Percentiles rank a stretch among this genome's conserved stretches.
phyloP scores from a whole-genome alignment of 2,888 invertebrate genomes.

The Hirtodrosophila confusa region DNA sequence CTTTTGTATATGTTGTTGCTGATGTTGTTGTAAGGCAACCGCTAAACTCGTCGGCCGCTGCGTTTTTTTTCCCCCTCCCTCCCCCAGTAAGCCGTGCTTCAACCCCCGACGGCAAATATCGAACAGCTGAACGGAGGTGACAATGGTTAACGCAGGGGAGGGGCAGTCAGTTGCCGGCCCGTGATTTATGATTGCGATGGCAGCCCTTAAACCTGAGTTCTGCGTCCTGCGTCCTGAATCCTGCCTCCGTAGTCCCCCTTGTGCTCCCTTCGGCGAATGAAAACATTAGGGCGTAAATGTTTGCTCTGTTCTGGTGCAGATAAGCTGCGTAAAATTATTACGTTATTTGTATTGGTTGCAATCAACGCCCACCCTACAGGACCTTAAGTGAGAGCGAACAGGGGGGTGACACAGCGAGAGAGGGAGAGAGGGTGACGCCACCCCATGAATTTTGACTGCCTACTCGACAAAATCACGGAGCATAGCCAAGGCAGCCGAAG shows the following conservation, averaged over 20 bases:
- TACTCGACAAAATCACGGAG: too few species aligned
- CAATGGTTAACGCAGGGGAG: conserved; percentile 30
- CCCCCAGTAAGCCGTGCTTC: conserved; percentile 25
- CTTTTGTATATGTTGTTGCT: conserved; percentile 29
- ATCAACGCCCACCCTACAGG: conserved; percentile 57
- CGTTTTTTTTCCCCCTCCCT: conserved; percentile 4
- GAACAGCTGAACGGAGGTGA: conserved; percentile 63
- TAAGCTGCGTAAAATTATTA: conserved; percentile 82
- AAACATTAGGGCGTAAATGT: conserved; percentile 83
- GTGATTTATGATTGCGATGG: conserved; percentile 71
- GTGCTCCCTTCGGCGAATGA: conserved; percentile 59
- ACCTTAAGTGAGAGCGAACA: background rate
- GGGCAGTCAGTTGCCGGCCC: conserved; percentile 21
- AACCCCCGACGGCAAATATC: conserved; percentile 63
- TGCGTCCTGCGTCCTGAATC: background rate
- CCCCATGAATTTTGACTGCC: too few species aligned
- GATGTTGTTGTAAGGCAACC: conserved; percentile 4
- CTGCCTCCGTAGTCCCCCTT: background rate
- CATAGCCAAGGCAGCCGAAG: too few species aligned
- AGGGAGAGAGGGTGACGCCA: too few species aligned
- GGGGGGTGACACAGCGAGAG: too few species aligned
- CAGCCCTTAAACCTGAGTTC: conserved; percentile 46
- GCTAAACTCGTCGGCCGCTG: conserved; percentile 13
- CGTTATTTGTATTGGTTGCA: conserved; percentile 81
- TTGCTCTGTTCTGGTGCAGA: conserved; percentile 83